These are phyloP conservation scores for Tipula lateralis DNA, from an alignment of 2,888 invertebrate genomes.

Conservation along the genomic window DNA sequence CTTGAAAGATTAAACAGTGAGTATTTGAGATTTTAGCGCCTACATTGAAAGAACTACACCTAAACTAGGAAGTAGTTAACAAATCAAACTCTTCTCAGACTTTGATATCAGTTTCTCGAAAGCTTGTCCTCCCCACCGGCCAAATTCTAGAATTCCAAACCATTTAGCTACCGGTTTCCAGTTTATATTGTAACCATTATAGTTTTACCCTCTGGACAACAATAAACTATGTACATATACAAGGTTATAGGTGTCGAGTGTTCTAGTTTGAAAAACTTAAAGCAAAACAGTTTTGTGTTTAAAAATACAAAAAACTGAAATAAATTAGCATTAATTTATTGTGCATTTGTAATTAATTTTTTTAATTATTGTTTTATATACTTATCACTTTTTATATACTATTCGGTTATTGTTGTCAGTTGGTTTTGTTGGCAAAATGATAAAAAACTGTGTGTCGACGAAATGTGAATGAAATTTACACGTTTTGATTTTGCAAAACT, in stretches of 20 bases:
- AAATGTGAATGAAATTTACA: not conserved
- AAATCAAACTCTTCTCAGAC: no score
- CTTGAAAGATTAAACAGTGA: no score
- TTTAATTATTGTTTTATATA: not conserved
- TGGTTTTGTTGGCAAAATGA: not conserved
- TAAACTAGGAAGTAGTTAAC: no score
- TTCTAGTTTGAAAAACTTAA: not conserved
- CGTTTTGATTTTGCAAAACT: not conserved
- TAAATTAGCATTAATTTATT: conserved; percentile 1
- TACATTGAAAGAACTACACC: no score
- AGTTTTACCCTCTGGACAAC: not conserved
- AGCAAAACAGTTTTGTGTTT: conserved; percentile 1
- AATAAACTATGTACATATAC: not conserved
- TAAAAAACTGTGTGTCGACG: not conserved
- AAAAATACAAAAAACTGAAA: not conserved
- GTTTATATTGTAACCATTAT: no score
- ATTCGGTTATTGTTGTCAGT: not conserved
- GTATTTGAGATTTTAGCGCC: no score
- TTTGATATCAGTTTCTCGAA: no score
- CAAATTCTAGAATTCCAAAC: no score
- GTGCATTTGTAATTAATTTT: not conserved
- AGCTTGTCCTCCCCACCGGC: no score
- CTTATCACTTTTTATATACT: not conserved
- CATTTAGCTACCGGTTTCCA: no score
- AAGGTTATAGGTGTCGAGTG: not conserved